phyloP scores from a whole-genome alignment of 2,113 vertebrate species.

The Sinosuthora webbiana region DNA sequence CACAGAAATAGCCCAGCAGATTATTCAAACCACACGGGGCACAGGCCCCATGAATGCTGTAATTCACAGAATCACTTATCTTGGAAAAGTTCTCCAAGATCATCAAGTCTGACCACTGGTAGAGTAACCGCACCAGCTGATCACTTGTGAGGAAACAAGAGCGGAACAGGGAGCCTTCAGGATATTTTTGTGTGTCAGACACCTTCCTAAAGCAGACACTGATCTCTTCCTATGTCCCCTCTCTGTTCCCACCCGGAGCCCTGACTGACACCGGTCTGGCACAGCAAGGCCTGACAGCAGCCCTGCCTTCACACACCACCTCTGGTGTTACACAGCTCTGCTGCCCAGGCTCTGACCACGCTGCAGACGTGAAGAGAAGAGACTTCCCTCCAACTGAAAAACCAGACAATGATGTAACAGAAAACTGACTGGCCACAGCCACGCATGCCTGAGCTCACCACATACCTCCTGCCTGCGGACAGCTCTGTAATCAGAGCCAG shows the following conservation, averaged over 20 bases:
- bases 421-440: accelerated
- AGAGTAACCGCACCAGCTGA: accelerated
- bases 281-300: background rate
- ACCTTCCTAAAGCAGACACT: background rate
- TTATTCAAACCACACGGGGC: accelerated
- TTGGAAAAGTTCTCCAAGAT: background rate
- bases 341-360: background rate
- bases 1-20: background rate
- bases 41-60: accelerated
- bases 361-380: accelerated
- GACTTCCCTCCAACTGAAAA: background rate
- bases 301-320: accelerated
- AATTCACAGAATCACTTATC: background rate
- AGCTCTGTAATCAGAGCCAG: background rate
- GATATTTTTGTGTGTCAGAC: background rate
- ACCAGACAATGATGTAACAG: background rate
- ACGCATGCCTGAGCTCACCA: accelerated
- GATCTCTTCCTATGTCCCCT: accelerated
- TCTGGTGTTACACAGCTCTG: accelerated
- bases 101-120: background rate
- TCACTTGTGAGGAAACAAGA: background rate
- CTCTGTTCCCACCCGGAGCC: background rate
- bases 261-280: accelerated
- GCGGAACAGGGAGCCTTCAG: background rate
- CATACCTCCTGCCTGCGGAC: accelerated